Base-by-base conservation (phyloP, 1,140 invertebrate species). In the Harpegnathos saltator region DNA sequence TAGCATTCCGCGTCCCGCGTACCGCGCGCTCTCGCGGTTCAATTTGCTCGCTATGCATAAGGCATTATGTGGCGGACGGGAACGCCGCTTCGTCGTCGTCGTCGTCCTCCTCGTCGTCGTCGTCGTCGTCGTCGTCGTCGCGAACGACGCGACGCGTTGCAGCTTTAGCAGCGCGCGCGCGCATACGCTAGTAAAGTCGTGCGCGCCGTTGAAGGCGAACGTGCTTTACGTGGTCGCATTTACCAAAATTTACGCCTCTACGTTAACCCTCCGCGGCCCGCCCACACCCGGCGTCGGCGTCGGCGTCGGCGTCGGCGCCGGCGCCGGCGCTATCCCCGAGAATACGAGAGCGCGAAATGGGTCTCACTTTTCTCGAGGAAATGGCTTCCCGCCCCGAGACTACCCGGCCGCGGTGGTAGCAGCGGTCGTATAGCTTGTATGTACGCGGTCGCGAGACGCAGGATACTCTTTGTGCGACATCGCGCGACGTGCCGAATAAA, bases 31-130 rank as follows among this genome's bases (percentile, higher is more conserved):
- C 73, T 80, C 65, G 61, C 73, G 68, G 87, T 89, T 88, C 88
- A 89, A 89, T 89, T 89, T 89, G 78, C 82, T 83, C 88, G 82
- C 85, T 89, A 87, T 87, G 88, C 88, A 89, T 89, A 89, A 89
- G 83, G 74, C 85, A 89, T 89, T 89, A 89, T 77, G 75, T 71
- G 71, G 82, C 63, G 63, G 54, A 38, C 69, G 44, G 44, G 33
- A 59, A 85, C 52, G 66, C 38, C 38, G 38, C 38, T 44, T 11
- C 38, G 38, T 44, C 38, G 38, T 17, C 58, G 73, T 52, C 24
- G 26, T 52, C 52, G 12, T 22, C 52, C 15, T 24, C 56, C 4
- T 73, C 38, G 19, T 77, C 59, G 17, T 63, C 48, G 11, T 29
- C 15, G 56, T 33, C 74, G 29, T 54, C 59, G n/a, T 61, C 56